Evolutionary conservation across 2,888 invertebrate species (phyloP).

Genomic region (Cactoblastis cactorum): DNA sequence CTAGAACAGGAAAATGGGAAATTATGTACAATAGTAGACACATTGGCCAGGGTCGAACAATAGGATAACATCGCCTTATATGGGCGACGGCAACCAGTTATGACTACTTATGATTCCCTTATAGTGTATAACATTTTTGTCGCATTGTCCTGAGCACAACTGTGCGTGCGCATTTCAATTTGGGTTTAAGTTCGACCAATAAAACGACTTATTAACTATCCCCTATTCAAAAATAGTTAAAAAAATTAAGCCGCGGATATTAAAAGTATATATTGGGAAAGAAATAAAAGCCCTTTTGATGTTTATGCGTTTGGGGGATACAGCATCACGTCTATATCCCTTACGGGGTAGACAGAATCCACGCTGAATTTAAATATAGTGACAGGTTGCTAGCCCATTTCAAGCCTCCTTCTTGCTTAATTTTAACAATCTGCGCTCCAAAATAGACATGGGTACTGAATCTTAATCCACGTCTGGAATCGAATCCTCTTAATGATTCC

Average conservation of each 20-base stretch:
- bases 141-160: slow-evolving; percentile 63
- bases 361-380: no score
- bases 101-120: slow-evolving; percentile 67
- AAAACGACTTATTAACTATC: slow-evolving; percentile 19
- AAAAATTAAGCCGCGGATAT: slow-evolving; percentile 24
- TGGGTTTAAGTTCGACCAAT: slow-evolving; percentile 40
- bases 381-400: no score
- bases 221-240: slow-evolving; percentile 20
- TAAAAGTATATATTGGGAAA: neutral
- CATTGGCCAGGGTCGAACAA: slow-evolving; percentile 50
- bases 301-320: no score
- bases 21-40: slow-evolving; percentile 30
- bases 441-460: no score
- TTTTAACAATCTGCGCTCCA: no score
- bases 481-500: no score
- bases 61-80: slow-evolving; percentile 74
- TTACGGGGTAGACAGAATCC: no score
- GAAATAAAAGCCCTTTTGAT: no score
- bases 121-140: slow-evolving; percentile 66
- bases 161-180: slow-evolving; percentile 74
- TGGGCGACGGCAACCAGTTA: slow-evolving; percentile 69
- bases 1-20: no score
- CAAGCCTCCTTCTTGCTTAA: no score
- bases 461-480: no score
- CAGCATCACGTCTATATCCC: no score